Evolutionary conservation across 2,888 invertebrate species (phyloP).

Genomic region (Amiota minor): DNA sequence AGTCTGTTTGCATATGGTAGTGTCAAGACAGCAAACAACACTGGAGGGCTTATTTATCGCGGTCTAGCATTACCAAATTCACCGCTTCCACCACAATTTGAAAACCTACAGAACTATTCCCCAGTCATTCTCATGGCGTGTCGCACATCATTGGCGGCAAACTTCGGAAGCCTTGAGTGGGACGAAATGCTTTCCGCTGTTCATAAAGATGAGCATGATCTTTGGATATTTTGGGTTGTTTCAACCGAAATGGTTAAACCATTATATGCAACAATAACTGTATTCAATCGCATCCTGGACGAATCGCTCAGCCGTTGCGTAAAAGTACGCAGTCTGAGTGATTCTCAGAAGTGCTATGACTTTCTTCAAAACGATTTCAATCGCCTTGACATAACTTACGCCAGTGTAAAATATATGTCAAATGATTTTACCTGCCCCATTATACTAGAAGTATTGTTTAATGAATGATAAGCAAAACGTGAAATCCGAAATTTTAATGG

Average conservation of each 20-base stretch:
- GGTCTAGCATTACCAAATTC: conserved; percentile 4
- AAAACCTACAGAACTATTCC: background rate
- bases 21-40: background rate
- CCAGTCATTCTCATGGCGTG: conserved; percentile 17
- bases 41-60: background rate
- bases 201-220: background rate
- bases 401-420: background rate
- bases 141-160: background rate
- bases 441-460: background rate
- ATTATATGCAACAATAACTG: background rate
- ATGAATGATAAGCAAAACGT: background rate
- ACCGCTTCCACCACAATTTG: background rate
- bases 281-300: background rate
- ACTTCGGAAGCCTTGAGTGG: background rate
- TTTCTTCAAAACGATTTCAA: conserved; percentile 13
- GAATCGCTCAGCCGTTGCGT: conserved; percentile 14
- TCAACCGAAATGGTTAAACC: conserved; percentile 12
- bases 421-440: background rate
- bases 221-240: conserved; percentile 22
- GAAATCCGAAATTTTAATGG: too few species aligned
- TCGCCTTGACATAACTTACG: background rate
- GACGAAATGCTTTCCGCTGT: background rate
- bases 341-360: conserved; percentile 11
- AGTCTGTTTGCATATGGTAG: conserved; percentile 16
- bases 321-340: background rate